A percentile compares a stretch with the other conserved stretches of the same genome.
These are phyloP conservation scores for Dione juno DNA, from an alignment of 2,888 invertebrate species.

Conservation along the genomic window DNA sequence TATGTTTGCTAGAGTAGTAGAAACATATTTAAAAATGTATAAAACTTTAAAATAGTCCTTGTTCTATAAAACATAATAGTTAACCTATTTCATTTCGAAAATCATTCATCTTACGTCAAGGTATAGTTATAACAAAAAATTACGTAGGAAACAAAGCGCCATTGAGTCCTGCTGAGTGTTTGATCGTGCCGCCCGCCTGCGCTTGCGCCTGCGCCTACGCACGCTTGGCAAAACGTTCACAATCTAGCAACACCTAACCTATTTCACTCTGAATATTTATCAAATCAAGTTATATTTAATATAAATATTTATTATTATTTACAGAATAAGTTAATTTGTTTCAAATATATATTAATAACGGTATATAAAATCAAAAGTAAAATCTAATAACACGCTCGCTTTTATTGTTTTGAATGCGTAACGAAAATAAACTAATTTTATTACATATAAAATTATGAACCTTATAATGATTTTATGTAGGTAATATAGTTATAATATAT, in stretches of 20 bases:
- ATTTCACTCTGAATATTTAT: conserved; percentile 31
- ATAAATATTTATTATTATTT: too few species aligned
- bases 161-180: conserved; percentile 42
- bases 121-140: conserved; percentile 23
- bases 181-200: conserved; percentile 58
- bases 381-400: not conserved
- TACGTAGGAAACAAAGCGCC: conserved; percentile 23
- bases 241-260: conserved; percentile 45
- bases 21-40: not conserved
- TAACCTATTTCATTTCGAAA: conserved; percentile 9
- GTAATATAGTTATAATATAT: conserved; percentile 4
- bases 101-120: conserved; percentile 26
- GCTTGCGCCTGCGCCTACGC: conserved; percentile 53
- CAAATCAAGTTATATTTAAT: not conserved
- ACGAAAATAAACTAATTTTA: not conserved
- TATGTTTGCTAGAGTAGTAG: not conserved
- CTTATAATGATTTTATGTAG: not conserved
- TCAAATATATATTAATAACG: too few species aligned
- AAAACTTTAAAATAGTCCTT: not conserved
- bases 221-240: conserved; percentile 62
- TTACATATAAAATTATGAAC: not conserved
- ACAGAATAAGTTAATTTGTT: too few species aligned
- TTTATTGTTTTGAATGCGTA: not conserved
- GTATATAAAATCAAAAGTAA: not conserved
- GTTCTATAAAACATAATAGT: conserved; percentile 7